Evolutionary conservation across 1,140 invertebrate genomes (phyloP).

Genomic region (Armadillidium nasatum): DNA sequence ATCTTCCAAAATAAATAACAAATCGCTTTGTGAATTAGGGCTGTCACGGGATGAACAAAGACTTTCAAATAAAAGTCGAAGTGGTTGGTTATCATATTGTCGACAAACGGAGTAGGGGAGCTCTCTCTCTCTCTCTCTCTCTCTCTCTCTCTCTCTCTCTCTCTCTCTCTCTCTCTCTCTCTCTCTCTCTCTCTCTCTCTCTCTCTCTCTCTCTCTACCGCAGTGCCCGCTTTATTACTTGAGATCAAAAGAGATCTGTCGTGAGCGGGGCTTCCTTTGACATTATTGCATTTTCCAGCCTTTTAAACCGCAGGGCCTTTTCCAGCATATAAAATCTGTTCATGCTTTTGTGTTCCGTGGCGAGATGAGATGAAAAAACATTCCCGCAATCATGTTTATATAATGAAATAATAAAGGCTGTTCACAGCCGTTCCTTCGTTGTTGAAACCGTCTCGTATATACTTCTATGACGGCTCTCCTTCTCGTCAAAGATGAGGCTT

Average conservation of each 20-base stretch:
- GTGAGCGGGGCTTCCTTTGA: constrained; percentile 10
- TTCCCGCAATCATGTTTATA: constrained; percentile 10
- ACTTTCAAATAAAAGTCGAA: constrained; percentile 8
- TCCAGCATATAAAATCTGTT: constrained; percentile 8
- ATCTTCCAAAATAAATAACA: not conserved
- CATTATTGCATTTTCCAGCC: constrained; percentile 12
- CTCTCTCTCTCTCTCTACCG: not conserved
- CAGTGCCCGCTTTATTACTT: not conserved
- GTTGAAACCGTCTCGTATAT: constrained; percentile 4
- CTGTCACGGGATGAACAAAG: not conserved
- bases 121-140: too few relatives aligned
- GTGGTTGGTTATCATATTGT: constrained; percentile 3
- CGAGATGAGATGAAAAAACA: constrained; percentile 10
- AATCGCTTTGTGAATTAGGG: constrained; percentile 9
- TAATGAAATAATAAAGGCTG: constrained; percentile 11
- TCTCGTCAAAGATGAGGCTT: not conserved
- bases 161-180: too few relatives aligned
- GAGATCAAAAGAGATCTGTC: constrained; percentile 9
- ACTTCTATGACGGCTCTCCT: constrained; percentile 1
- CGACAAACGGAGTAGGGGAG: not conserved
- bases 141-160: too few relatives aligned
- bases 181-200: too few relatives aligned
- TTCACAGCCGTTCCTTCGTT: constrained; percentile 5
- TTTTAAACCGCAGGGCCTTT: constrained; percentile 10
- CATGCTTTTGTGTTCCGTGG: constrained; percentile 8